Base-by-base conservation (phyloP, 2,888 invertebrate genomes). In the Sarcophaga variegata region DNA sequence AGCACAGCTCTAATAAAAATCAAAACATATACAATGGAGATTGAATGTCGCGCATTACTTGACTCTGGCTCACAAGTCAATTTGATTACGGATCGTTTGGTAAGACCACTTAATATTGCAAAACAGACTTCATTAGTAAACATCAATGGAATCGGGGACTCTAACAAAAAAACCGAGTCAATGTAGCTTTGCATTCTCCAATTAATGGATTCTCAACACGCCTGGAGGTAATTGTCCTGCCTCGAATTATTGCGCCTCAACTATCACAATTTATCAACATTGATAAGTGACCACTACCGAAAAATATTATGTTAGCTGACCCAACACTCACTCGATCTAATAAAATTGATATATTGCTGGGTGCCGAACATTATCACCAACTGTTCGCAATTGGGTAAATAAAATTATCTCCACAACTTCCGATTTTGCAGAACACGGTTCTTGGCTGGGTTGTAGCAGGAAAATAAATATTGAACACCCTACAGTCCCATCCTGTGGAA, bases 381-480 rank as follows among this genome's bases (percentile, higher is more conserved):
- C 27, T 27, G 27, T 0, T 27, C 64, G 22, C 64, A 17, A 11
- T 25, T 64, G 27, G 64, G 27, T 1, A 25, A 22, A 64, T 64
- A 22, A 27, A 27, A 5, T 27, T 64, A 10, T 22, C 64, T 12
- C 0, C 8, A 25, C 11, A 25, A 64, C 64, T 25, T 12, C 66
- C 25, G 14, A 67, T 37, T 17, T 67, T 67, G 4, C 22, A 37
- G 17, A 67, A 37, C 14, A 12, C 66, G 12, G 17, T 67, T 37
- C 27, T 67, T 12, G 66, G 66, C 12, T 67, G 66, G 45, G 4
- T 67, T 27, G 66, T 66, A 12, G 66, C 66, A 27, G 66, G 17
- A 66, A 37, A 66, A 27, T 37, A 66, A 6, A 37, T 66, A 66
- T 2, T 2, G 37, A 37, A 37, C 27, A 12, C 11, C 14, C 5